Conservation (phyloP, 2,113 vertebrate species). For the Chlamydotis undulata region DNA sequence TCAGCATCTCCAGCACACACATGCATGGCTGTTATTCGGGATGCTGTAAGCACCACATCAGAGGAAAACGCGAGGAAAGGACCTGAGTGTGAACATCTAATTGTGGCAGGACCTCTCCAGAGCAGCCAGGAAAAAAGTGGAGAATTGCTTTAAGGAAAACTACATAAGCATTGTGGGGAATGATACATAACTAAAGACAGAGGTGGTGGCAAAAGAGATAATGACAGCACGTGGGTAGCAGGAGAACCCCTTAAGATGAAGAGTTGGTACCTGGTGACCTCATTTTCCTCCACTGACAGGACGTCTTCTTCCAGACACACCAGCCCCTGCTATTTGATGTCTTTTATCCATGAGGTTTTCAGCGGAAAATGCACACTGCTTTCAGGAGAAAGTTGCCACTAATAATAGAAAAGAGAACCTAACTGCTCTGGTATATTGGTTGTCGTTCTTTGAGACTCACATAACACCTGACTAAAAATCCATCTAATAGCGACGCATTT, state of each 20-base stretch:
- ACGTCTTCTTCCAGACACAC: neutral
- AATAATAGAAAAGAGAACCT: slow-evolving; percentile 12
- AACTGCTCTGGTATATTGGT: neutral
- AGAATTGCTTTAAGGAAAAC: neutral
- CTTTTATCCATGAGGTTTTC: neutral
- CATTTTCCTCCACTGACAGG: neutral
- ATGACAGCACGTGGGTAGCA: neutral
- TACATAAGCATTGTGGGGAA: neutral
- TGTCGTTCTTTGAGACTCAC: slow-evolving; percentile 14
- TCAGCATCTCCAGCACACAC: neutral
- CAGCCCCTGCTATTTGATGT: neutral
- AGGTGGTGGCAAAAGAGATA: neutral
- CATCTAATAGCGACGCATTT: neutral
- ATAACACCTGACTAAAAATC: slow-evolving; percentile 35
- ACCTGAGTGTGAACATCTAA: neutral
- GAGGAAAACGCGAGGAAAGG: neutral
- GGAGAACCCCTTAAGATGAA: neutral
- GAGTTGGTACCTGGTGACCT: neutral
- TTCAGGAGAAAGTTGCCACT: neutral
- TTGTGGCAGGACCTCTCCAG: neutral
- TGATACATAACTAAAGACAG: neutral
- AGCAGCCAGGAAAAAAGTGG: neutral
- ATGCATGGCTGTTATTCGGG: neutral
- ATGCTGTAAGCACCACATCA: neutral
- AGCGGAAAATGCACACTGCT: neutral